These are phyloP conservation scores for Dryomyza anilis DNA, from an alignment of 2,888 invertebrate genomes.

Conservation along the genomic window DNA sequence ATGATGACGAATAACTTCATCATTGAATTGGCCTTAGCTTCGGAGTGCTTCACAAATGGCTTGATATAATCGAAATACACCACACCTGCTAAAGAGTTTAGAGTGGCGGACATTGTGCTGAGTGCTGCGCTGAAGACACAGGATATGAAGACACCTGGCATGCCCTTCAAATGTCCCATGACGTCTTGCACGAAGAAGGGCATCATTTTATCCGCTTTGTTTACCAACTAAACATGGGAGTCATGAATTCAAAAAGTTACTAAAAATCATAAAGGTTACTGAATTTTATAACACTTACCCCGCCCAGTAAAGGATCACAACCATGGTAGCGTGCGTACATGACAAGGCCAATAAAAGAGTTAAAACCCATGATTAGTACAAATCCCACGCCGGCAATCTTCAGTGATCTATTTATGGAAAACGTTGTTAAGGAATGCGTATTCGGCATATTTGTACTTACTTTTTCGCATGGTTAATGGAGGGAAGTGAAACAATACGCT, in stretches of 20 bases:
- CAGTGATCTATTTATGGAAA: slow-evolving; percentile 60
- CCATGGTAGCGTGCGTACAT: slow-evolving; percentile 66
- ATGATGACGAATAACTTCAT: slow-evolving; percentile 62
- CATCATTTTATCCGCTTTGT: slow-evolving; percentile 63
- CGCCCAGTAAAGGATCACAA: slow-evolving; percentile 67
- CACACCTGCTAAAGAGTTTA: slow-evolving; percentile 66
- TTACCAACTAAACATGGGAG: slow-evolving; percentile 49
- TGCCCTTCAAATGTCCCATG: slow-evolving; percentile 62
- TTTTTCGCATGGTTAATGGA: slow-evolving; percentile 65
- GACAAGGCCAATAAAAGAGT: slow-evolving; percentile 66
- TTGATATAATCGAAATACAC: slow-evolving; percentile 66
- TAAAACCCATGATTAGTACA: slow-evolving; percentile 64
- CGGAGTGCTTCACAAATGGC: slow-evolving; percentile 57
- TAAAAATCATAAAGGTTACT: not conserved
- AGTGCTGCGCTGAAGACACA: slow-evolving; percentile 68
- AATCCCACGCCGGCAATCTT: slow-evolving; percentile 65
- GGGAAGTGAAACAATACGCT: slow-evolving; percentile 70
- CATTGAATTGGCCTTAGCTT: slow-evolving; percentile 62
- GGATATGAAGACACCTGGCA: slow-evolving; percentile 68
- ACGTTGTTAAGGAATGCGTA: not conserved
- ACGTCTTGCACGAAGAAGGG: slow-evolving; percentile 67
- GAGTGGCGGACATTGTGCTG: slow-evolving; percentile 65
- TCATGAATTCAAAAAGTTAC: not conserved
- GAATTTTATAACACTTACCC: slow-evolving; percentile 45
- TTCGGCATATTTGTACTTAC: slow-evolving; percentile 44